Conservation (phyloP, 2,113 vertebrate genomes). For the Nycticryphes semicollaris region DNA sequence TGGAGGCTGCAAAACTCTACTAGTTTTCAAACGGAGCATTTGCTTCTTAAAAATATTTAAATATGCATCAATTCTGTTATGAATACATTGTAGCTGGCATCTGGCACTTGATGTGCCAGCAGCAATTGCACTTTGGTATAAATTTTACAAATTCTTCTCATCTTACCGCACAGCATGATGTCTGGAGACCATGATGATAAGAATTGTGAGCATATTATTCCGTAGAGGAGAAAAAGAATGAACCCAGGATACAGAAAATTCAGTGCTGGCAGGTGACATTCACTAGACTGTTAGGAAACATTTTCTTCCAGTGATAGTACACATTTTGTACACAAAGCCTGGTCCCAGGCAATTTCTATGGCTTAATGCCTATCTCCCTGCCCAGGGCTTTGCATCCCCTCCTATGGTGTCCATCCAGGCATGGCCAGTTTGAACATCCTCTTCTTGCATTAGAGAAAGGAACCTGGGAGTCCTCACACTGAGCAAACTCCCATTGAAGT, state of each 20-base stretch:
- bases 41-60: constrained; percentile 51
- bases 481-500: neutral
- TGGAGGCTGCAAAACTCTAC: constrained; percentile 20
- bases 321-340: neutral
- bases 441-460: neutral
- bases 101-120: constrained; percentile 38
- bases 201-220: neutral
- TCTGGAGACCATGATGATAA: neutral
- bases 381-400: neutral
- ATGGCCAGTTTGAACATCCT: neutral
- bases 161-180: neutral
- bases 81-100: constrained; percentile 39
- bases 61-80: constrained; percentile 52
- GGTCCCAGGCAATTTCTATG: too few species aligned
- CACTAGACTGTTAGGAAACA: neutral
- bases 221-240: neutral
- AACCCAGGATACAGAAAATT: neutral
- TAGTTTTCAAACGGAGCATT: constrained; percentile 42
- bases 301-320: neutral
- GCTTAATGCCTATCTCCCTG: too few species aligned
- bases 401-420: neutral
- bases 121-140: neutral
- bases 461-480: neutral
- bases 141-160: constrained; percentile 10
- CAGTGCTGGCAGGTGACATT: neutral